Percentiles rank a stretch among this genome's conserved stretches.
These are phyloP conservation scores for Mustelus asterias DNA, from an alignment of 2,113 vertebrate species.

Conservation along the genomic window DNA sequence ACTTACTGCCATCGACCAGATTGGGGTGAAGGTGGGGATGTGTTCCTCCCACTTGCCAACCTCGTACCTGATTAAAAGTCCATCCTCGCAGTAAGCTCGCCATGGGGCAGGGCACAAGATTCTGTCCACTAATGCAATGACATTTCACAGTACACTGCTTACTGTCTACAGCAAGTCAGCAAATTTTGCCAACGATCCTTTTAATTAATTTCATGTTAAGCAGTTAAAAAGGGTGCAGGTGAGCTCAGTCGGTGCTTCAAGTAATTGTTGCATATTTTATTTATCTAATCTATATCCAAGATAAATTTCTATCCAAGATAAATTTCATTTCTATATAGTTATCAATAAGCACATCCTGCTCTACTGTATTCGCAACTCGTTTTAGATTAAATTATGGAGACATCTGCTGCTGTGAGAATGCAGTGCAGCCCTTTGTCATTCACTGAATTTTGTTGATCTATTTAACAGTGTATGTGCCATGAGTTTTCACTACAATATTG, in stretches of 20 bases:
- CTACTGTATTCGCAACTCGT: neutral
- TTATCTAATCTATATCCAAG: neutral
- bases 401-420: constrained; percentile 20
- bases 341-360: neutral
- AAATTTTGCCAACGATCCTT: neutral
- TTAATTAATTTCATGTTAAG: neutral
- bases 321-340: neutral
- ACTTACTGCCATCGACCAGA: no score
- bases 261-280: neutral
- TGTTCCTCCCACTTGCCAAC: no score
- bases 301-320: neutral
- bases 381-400: constrained; percentile 17
- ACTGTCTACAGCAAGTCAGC: neutral
- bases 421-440: constrained; percentile 2
- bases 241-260: neutral
- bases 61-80: no score
- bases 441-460: neutral
- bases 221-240: neutral
- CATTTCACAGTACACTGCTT: neutral
- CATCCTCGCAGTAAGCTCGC: no score
- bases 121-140: neutral
- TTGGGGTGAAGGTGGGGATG: no score
- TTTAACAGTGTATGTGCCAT: neutral
- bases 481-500: neutral
- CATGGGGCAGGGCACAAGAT: no score